phyloP scores from a whole-genome alignment of 2,113 vertebrate genomes.

The Carettochelys insculpta region DNA sequence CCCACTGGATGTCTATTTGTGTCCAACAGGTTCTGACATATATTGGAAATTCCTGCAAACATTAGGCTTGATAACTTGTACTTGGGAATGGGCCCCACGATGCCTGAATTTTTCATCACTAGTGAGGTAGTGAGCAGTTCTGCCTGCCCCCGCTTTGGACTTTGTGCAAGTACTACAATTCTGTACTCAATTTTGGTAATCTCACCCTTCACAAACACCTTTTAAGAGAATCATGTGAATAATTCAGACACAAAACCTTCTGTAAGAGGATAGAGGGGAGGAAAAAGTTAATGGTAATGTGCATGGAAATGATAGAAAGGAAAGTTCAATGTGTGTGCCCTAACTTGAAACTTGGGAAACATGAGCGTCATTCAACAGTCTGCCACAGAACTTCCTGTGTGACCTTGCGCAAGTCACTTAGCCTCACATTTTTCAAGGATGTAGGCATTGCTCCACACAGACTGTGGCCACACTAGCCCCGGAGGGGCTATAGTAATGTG shows the following conservation, averaged over 20 bases:
- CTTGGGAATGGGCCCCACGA: neutral
- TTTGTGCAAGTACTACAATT: neutral
- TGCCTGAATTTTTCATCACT: neutral
- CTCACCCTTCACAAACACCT: neutral
- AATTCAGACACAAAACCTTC: neutral
- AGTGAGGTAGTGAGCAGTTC: neutral
- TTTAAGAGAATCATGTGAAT: neutral
- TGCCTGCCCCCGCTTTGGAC: neutral
- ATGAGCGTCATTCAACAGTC: neutral
- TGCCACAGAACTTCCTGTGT: neutral
- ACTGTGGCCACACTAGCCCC: too few relatives aligned
- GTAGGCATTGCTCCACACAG: slow-evolving; percentile 11
- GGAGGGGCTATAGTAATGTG: too few relatives aligned
- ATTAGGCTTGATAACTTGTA: neutral
- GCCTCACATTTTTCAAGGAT: slow-evolving; percentile 22
- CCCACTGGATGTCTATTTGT: neutral
- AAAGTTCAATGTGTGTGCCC: neutral
- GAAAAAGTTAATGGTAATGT: slow-evolving; percentile 2
- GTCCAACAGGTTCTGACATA: neutral
- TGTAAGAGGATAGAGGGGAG: accelerated
- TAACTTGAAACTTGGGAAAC: neutral
- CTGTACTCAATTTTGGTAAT: neutral
- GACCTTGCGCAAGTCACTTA: slow-evolving; percentile 16
- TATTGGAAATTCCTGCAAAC: neutral
- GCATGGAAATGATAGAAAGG: slow-evolving; percentile 25